Evolutionary conservation across 2,888 invertebrate species (phyloP).

Genomic region (Meteorus colon): DNA sequence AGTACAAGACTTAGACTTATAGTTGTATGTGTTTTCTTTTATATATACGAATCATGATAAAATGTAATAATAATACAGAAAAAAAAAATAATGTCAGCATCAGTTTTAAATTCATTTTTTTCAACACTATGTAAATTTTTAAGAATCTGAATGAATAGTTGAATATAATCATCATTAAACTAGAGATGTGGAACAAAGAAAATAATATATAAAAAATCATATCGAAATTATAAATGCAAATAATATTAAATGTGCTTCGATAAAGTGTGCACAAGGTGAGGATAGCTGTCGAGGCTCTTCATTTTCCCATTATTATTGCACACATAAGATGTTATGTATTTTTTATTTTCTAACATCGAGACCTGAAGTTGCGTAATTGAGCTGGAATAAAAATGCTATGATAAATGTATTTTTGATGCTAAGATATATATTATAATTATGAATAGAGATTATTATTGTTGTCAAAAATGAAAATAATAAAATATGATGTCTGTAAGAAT

Average conservation of each 20-base stretch:
- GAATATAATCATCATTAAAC: too few relatives aligned
- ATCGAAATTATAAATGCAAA: slow-evolving; percentile 23
- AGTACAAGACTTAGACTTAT: slow-evolving; percentile 60
- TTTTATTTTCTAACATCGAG: background rate
- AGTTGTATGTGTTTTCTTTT: slow-evolving; percentile 61
- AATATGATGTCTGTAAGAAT: background rate
- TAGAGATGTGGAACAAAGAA: background rate
- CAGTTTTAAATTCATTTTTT: slow-evolving; percentile 23
- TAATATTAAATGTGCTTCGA: slow-evolving; percentile 18
- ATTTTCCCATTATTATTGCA: background rate
- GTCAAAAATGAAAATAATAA: slow-evolving; percentile 18
- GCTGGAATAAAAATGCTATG: slow-evolving; percentile 40
- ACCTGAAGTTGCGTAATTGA: too few relatives aligned
- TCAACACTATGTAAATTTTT: too few relatives aligned
- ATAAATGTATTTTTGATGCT: slow-evolving; percentile 58
- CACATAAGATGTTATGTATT: background rate
- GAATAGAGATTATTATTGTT: slow-evolving; percentile 28
- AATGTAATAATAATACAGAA: slow-evolving; percentile 32
- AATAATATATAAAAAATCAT: slow-evolving; percentile 13
- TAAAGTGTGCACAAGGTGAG: background rate
- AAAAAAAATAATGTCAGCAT: slow-evolving; percentile 26
- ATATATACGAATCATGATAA: slow-evolving; percentile 46
- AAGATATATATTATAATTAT: slow-evolving; percentile 46
- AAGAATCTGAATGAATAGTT: too few relatives aligned
- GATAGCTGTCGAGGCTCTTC: background rate